Conservation (phyloP, 2,888 invertebrate genomes). For the Coelopa pilipes region DNA sequence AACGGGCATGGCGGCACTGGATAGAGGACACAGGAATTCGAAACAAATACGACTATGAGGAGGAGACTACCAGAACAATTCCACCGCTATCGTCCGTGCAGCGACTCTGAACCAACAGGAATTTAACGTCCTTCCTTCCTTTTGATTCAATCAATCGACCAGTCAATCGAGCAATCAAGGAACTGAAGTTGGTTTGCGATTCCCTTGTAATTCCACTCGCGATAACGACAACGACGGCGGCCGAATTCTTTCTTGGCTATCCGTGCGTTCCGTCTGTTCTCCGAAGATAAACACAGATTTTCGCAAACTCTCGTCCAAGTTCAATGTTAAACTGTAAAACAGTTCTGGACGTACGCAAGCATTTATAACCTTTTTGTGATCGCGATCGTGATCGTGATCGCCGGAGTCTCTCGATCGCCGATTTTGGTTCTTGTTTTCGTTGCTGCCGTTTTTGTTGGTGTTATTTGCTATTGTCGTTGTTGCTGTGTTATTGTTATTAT, state of each 20-base stretch:
- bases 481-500: constrained; percentile 17
- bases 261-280: constrained; percentile 31
- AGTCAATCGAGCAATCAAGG: neutral
- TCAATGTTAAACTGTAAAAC: constrained; percentile 64
- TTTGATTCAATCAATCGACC: neutral
- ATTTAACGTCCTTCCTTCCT: neutral
- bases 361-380: constrained; percentile 58
- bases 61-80: neutral
- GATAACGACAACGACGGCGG: constrained; percentile 12
- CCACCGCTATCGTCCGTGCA: neutral
- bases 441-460: constrained; percentile 1
- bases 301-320: constrained; percentile 61
- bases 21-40: neutral
- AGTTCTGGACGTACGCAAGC: constrained; percentile 57
- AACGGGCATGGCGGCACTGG: neutral
- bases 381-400: constrained; percentile 18
- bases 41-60: too few species aligned
- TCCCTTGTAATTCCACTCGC: constrained; percentile 26
- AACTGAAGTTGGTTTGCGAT: too few species aligned
- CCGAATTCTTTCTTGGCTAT: constrained; percentile 21
- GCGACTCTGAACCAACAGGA: constrained; percentile 19
- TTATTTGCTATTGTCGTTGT: neutral
- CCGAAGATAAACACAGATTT: constrained; percentile 35
- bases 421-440: constrained; percentile 33
- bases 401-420: constrained; percentile 16